Evolutionary conservation across 2,797 vertebrate species (phyloP).

Genomic region (Eremophila alpestris): DNA sequence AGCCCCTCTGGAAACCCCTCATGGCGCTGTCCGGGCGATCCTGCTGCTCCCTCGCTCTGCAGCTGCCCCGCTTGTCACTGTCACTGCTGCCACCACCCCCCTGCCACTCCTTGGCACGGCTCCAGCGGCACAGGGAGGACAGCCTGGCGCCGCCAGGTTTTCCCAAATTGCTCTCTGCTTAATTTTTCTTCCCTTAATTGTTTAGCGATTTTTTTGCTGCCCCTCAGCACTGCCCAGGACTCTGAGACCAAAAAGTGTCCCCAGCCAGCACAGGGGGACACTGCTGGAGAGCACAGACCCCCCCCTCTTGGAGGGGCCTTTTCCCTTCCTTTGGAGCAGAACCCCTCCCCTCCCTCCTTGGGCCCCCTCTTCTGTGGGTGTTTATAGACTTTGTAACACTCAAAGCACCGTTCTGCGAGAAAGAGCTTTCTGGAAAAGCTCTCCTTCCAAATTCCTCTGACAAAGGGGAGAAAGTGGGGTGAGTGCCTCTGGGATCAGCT

Average conservation of each 20-base stretch:
- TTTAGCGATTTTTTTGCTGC: rapidly evolving
- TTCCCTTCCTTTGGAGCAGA: not conserved
- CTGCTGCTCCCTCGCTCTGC: not conserved
- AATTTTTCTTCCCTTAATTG: not conserved
- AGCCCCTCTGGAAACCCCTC: not conserved
- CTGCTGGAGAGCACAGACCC: not conserved
- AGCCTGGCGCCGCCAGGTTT: not conserved
- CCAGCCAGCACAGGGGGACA: not conserved
- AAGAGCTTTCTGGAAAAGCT: not conserved
- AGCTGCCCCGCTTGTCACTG: not conserved
- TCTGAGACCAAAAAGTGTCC: not conserved
- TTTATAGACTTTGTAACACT: rapidly evolving
- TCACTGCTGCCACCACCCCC: not conserved
- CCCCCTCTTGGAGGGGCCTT: not conserved
- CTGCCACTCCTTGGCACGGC: not conserved
- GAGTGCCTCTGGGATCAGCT: not conserved
- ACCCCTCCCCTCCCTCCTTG: not conserved
- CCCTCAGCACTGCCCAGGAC: rapidly evolving
- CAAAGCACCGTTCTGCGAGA: not conserved
- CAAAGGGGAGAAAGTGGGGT: not conserved
- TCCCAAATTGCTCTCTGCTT: not conserved
- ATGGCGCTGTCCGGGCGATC: not conserved
- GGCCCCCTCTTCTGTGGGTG: not conserved
- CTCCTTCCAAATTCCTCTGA: not conserved
- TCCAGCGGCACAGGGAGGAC: not conserved